A percentile compares a stretch with the other conserved stretches of the same genome.
Conservation (phyloP, 2,888 invertebrate species). For the Dicyrtomina minuta region DNA sequence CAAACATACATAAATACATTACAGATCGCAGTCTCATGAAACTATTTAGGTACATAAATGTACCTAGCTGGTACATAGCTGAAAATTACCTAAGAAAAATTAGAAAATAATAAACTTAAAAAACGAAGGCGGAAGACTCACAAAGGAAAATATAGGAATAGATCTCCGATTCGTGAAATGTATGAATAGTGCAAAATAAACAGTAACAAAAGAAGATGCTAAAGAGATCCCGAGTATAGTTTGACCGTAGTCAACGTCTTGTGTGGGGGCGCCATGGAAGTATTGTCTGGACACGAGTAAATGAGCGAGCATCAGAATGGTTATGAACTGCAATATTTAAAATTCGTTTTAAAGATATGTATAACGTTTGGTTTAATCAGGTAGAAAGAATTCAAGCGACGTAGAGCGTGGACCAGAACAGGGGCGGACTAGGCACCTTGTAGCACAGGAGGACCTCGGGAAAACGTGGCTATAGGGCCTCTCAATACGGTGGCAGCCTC, state of each 20-base stretch:
- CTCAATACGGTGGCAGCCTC: too few relatives aligned
- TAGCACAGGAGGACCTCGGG: too few relatives aligned
- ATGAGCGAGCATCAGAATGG: background rate
- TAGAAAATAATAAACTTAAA: background rate
- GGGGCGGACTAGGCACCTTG: too few relatives aligned
- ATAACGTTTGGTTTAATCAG: too few relatives aligned
- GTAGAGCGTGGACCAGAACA: too few relatives aligned
- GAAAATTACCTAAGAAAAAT: too few relatives aligned
- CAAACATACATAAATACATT: too few relatives aligned
- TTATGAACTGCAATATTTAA: background rate
- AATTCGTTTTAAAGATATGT: too few relatives aligned
- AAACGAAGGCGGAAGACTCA: background rate
- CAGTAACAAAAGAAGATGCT: background rate
- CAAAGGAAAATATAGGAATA: background rate
- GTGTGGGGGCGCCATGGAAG: constrained; percentile 11
- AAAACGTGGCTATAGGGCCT: too few relatives aligned
- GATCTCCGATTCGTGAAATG: background rate
- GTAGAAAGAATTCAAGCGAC: too few relatives aligned
- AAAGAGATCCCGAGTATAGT: background rate
- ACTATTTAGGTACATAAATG: background rate
- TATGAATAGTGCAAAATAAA: background rate
- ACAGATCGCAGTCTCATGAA: background rate
- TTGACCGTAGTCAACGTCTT: constrained; percentile 9
- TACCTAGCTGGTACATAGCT: too few relatives aligned
- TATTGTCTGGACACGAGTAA: background rate